Evolutionary conservation across 2,888 invertebrate species (phyloP).

Genomic region (Dione juno): DNA sequence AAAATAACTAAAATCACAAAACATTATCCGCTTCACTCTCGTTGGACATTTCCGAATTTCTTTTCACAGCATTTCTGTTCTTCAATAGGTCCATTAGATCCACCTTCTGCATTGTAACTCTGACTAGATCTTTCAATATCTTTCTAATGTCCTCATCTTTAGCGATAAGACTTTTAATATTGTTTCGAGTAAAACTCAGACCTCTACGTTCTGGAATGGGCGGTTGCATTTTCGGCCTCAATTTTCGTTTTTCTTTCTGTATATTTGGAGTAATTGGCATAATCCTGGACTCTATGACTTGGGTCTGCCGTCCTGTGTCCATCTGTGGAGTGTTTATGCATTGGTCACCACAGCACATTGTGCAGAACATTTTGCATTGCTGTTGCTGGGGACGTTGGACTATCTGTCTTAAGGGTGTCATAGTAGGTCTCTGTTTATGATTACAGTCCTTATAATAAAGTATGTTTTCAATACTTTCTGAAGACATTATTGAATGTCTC

Average conservation of each 20-base stretch:
- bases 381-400: slow-evolving; percentile 18
- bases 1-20: slow-evolving; percentile 27
- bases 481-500: slow-evolving; percentile 50
- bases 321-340: slow-evolving; percentile 51
- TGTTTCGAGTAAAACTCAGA: slow-evolving; percentile 64
- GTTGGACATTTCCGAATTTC: slow-evolving; percentile 26
- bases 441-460: slow-evolving; percentile 72
- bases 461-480: slow-evolving; percentile 74
- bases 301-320: slow-evolving; percentile 49
- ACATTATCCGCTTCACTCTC: slow-evolving; percentile 42
- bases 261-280: slow-evolving; percentile 42
- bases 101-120: slow-evolving; percentile 77
- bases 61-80: slow-evolving; percentile 44
- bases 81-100: slow-evolving; percentile 64
- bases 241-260: slow-evolving; percentile 56
- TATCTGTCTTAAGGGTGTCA: neutral
- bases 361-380: slow-evolving; percentile 66
- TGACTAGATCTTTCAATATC: slow-evolving; percentile 73
- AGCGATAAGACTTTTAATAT: slow-evolving; percentile 68
- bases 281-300: slow-evolving; percentile 36
- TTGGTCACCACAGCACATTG: slow-evolving; percentile 67
- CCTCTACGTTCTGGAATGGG: slow-evolving; percentile 58
- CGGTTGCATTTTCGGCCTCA: slow-evolving; percentile 43
- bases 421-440: slow-evolving; percentile 50
- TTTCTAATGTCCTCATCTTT: slow-evolving; percentile 74